Evolutionary conservation across 2,888 invertebrate genomes (phyloP), one percentile per base, ranked within the genome.

Genomic region (Furcula furcula): DNA sequence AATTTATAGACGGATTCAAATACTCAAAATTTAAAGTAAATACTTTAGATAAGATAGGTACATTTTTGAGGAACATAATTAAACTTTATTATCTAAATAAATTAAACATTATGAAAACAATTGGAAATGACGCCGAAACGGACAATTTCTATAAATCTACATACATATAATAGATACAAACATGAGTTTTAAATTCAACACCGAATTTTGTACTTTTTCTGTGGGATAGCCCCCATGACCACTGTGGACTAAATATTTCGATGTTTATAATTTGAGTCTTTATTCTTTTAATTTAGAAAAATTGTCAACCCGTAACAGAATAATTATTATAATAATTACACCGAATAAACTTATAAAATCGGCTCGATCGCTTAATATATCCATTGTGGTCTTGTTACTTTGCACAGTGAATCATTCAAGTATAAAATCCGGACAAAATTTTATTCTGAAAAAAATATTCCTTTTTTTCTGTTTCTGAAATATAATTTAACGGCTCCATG

Each of bases 141-240:
- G 78, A 75, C 75, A 75, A 71, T 75, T 76, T 66, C 68, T 73
- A 79, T 82, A 82, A 77, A 73, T 76, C 81, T 84, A 83, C 73
- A 69, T 75, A 78, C 69, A 76, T 77, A 73, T 59, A 21, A 76
- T 76, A 81, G 65, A 79, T 82, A 86, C 76, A 83, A 81, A 85
- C 79, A 77, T 76, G 84, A 78, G 77, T 68, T 75, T 76, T 69
- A 75, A 67, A 78, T 76, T 82, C 82, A 83, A 85, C 87, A 87
- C 84, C 86, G 88, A 88, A 87, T 83, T 88, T 88, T 88, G 88
- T 88, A 88, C 88, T 88, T 75, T 86, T 68, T 76, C 81, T 73
- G 71, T 65, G 86, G 85, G 80, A 72, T 26, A 78, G 72, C 74
- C 79, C 62, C 80, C 79, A 71, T 71, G 72, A 78, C 83, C 85